Percentiles rank a stretch among this genome's conserved stretches.
Conservation (phyloP, 92 coral and sea anemone species). For the Muricea muricata region DNA sequence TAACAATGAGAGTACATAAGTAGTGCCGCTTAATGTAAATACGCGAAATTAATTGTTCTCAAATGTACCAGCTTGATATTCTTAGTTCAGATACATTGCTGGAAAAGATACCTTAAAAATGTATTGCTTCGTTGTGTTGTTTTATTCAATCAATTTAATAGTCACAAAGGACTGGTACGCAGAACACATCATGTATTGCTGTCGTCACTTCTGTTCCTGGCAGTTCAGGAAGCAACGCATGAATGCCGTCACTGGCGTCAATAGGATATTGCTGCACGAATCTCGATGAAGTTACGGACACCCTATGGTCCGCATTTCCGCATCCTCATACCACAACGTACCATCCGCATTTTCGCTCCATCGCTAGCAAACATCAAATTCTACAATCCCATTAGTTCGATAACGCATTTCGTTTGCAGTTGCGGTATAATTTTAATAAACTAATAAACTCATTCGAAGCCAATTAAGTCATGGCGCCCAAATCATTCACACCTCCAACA, state of each 20-base stretch:
- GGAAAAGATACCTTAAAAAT: too few species aligned
- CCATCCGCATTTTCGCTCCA: background rate
- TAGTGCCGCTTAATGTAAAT: background rate
- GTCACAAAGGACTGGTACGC: too few species aligned
- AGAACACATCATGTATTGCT: too few species aligned
- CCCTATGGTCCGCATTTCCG: background rate
- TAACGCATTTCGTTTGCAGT: background rate
- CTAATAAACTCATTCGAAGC: conserved; percentile 10
- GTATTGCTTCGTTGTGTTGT: too few species aligned
- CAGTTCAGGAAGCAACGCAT: too few species aligned
- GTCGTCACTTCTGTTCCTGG: too few species aligned
- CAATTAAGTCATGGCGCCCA: conserved; percentile 5
- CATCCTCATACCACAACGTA: background rate
- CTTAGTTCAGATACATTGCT: too few species aligned
- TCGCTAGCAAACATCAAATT: background rate
- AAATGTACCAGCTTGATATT: too few species aligned
- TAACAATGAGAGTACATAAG: background rate
- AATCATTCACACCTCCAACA: background rate
- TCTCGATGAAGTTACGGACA: too few species aligned
- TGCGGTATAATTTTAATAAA: background rate
- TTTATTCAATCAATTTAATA: too few species aligned
- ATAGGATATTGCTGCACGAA: too few species aligned
- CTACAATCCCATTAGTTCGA: background rate
- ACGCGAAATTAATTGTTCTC: background rate
- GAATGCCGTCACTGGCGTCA: too few species aligned